A percentile compares a stretch with the other conserved stretches of the same genome.
Evolutionary conservation across 2,113 vertebrate species (phyloP).

Genomic region (Poeciliopsis prolifica): DNA sequence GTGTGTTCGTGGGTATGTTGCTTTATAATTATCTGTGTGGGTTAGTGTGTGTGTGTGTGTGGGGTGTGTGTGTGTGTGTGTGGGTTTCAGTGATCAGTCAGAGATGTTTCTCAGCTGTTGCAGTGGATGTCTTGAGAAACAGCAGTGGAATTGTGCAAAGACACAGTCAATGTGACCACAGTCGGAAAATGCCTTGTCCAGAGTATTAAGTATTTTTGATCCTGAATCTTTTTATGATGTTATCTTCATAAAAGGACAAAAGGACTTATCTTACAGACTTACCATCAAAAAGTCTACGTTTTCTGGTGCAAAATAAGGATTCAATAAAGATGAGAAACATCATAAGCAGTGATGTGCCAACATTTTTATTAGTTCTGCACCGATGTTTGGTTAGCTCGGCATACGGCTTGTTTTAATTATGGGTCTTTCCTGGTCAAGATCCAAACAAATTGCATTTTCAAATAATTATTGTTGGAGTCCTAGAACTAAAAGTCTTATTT

Average conservation of each 20-base stretch:
- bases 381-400: not conserved
- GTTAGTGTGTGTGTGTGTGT: not conserved
- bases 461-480: too few relatives aligned
- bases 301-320: too few relatives aligned
- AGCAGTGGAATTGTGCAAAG: constrained; percentile 3
- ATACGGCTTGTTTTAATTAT: not conserved
- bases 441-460: too few relatives aligned
- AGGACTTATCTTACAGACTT: not conserved
- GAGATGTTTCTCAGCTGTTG: constrained; percentile 67
- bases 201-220: not conserved
- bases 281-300: too few relatives aligned
- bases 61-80: not conserved
- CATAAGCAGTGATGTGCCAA: not conserved
- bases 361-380: not conserved
- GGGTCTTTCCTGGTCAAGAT: not conserved
- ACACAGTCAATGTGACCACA: not conserved
- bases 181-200: not conserved
- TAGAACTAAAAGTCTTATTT: too few relatives aligned
- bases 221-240: not conserved
- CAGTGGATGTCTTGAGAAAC: constrained; percentile 20
- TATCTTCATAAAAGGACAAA: not conserved
- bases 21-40: constrained; percentile 10
- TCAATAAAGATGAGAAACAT: too few relatives aligned
- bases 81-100: constrained; percentile 8
- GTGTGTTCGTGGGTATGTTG: constrained; percentile 35